Conservation (phyloP, 2,113 vertebrate species). For the Hipposideros armiger region DNA sequence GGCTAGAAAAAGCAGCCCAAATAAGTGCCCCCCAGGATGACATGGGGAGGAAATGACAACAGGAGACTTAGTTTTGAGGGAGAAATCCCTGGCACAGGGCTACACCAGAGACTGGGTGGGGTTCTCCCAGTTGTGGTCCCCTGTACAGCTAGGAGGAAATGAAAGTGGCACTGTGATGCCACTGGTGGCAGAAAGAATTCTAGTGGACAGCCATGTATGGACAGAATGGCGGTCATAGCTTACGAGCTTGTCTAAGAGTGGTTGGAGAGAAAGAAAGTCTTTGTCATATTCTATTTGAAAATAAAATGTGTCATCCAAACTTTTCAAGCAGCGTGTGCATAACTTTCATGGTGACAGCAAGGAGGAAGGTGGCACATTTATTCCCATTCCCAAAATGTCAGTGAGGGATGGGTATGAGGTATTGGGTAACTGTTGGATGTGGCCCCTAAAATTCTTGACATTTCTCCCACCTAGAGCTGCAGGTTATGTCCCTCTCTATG, state of each 20-base stretch:
- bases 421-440: background rate
- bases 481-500: background rate
- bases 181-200: background rate
- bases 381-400: background rate
- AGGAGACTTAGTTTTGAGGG: background rate
- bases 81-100: background rate
- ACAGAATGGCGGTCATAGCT: background rate
- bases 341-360: background rate
- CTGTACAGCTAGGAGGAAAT: background rate
- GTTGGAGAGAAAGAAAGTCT: background rate
- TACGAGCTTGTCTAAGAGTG: accelerated
- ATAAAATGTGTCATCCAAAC: background rate
- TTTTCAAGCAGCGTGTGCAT: background rate
- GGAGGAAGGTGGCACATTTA: background rate
- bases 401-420: background rate
- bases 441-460: background rate
- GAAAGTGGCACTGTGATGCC: no score
- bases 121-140: no score
- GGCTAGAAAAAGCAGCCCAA: background rate
- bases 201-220: background rate
- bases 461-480: background rate
- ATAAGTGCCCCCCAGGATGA: background rate
- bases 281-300: background rate
- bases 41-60: background rate
- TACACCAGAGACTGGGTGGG: no score